Base-by-base conservation (phyloP, 2,888 invertebrate genomes). In the Cerceris ruficornis region DNA sequence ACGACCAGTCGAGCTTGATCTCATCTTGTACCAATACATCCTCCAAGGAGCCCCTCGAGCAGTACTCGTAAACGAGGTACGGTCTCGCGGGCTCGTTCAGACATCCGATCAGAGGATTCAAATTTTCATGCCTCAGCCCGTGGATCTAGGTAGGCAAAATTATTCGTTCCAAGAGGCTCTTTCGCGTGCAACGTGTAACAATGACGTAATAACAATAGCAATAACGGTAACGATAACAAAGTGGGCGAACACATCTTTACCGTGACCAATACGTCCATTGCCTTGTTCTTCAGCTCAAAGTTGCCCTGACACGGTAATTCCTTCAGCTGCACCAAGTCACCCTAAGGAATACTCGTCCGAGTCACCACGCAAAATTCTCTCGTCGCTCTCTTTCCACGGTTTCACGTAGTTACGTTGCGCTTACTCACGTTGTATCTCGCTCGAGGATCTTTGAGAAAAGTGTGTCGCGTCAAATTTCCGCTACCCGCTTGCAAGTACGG, bases 1-100 rank as follows among this genome's bases (percentile, higher is more conserved):
- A 98, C 69, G 98, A 97, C 98, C 98, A 98, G 93, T 99, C 98
- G 87, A 98, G 94, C 92, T 97, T 96, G 91, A 98, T 97, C 92
- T 97, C 98, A 90, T 97, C 97, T 93, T 97, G 97, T 88, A 96
- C 95, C 62, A 98, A 94, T 69, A 98, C 96, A 92, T 98, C 97
- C 93, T 97, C 96, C 82, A 98, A 93, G 58, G 98, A 98, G 61
- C 98, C 98, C 77, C 98, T 94, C 67, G 96, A 96, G 92, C 98
- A 97, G 92, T 96, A 96, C 90, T 98, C 98, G 90, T 95, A 97
- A 71, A 98, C 97, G 88, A 98, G 94, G 73, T 96, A 96, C 4
- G 96, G 96, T 78, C 96, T 94, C 67, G 94, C 94, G 28, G 96
- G 95, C 90, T 97, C 97, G 66, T 96, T 95, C 80, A 97, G 94